Base-by-base conservation (phyloP, 2,113 vertebrate species). In the Hiodon tergisus region DNA sequence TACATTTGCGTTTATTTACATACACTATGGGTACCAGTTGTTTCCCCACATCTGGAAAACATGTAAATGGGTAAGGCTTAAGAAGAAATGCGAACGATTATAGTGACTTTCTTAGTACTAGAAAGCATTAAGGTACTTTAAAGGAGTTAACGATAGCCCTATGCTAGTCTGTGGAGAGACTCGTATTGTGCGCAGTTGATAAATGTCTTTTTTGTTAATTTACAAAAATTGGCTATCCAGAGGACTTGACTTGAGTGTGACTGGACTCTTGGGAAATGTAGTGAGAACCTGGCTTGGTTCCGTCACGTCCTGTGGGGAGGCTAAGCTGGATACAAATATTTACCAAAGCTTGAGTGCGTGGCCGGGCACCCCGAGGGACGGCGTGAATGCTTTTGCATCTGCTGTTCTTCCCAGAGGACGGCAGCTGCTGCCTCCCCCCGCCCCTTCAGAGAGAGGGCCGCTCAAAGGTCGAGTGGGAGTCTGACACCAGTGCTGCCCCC, bases 401-500 rank as follows among this genome's bases (percentile, higher is more conserved):
- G 47, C 52, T 59, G 69, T 31, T 31, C 31, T 31, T 31, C 31
- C 31, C 31, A 31, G 31, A 31, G 31, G 31, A 31, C 31, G 31
- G 31, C 31, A 31, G 31, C 31, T 31, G 31, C 2, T 31, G 48
- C 31, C 60, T 55, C 70, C 47, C 47, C 5, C 51, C 14, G 3
- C 5, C 9, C 46, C n/a, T 31, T 3, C 31, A 52, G 5, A 59
- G 55, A 3, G 6, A 72, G 67, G 76, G 62, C 14, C 59, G 52
- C n/a, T 67, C 69, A 77, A 67, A 53, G 76, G 67, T 67, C 63
- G 68, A 31, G 58, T 47, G 16, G 17, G 14, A 59, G 52, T 59
- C 69, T 72, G 47, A 2, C 5, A n/a, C 13, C 74, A 61, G 67
- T 61, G n/a, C 69, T 77, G 69, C 61, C 62, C 76, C 60, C 75